Base-by-base conservation (phyloP, 1,140 invertebrate species). In the Carposina sasakii region DNA sequence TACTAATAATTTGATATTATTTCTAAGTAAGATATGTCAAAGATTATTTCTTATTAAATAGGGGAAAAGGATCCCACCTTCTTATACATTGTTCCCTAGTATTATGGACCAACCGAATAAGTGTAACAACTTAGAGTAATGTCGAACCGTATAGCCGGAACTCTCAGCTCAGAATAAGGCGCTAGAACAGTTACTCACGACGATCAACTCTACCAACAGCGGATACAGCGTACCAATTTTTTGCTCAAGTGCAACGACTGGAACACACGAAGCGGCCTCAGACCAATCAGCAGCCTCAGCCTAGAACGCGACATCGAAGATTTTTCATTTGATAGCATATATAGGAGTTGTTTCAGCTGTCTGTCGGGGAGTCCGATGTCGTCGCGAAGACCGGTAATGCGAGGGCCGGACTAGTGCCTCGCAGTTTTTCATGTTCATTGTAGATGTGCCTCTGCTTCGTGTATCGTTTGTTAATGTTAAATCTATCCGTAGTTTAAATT, bases 401-500 rank as follows among this genome's bases (percentile, higher is more conserved):
- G 67, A 74, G 78, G 76, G 78, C 78, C 78, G 78, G 78, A 76
- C 76, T 61, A 20, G 66, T 72, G 69, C 78, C 72, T 70, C 78
- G 76, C 76, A 65, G 50, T 71, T 55, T 50, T 63, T 58, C 65
- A 48, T 66, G 60, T 52, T 67, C 51, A 66, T 48, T 63, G 77
- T 79, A 76, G 76, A 81, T 74, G 23, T 74, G 77, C 67, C 71
- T 77, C 76, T 81, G 76, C 77, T 79, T 81, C 77, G 77, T 81
- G 71, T 79, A 81, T 77, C 61, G 66, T 52, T 79, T 82, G 76
- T 82, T 79, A 77, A 82, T 59, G 79, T 81, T 76, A 77, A 68
- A 67, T 76, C 67, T 52, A n/a, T n/a, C n/a, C 55, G 63, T 71
- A 71, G 70, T 67, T 52, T 81, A 81, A 78, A 71, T 77, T 78